These are phyloP conservation scores for Sialia sialis DNA, from an alignment of 2,113 vertebrate species.

Conservation along the genomic window DNA sequence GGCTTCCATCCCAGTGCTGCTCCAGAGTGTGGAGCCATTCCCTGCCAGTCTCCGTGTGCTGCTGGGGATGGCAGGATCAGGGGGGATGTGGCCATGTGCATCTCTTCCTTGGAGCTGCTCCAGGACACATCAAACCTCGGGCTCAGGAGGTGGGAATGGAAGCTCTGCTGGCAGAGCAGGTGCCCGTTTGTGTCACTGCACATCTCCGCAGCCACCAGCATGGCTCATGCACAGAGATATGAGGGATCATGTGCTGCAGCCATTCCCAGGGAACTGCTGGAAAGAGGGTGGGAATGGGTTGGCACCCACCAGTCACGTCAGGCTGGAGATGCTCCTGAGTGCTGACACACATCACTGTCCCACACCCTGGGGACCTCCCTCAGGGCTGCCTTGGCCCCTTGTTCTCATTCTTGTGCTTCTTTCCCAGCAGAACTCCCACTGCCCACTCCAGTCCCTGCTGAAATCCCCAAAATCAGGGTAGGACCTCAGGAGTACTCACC, in stretches of 20 bases:
- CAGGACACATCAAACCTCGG: not conserved
- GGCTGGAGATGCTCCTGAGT: not conserved
- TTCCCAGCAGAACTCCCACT: not conserved
- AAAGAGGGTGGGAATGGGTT: not conserved
- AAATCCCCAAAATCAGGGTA: not conserved
- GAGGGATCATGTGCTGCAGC: not conserved
- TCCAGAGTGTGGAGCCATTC: not conserved
- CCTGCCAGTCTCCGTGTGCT: fast-evolving
- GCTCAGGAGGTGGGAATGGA: not conserved
- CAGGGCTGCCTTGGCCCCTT: not conserved
- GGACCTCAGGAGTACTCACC: not conserved
- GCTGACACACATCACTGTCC: not conserved
- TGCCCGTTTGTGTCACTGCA: fast-evolving
- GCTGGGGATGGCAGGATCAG: not conserved
- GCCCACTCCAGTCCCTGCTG: too few species aligned
- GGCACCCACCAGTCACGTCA: not conserved
- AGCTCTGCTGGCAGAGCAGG: not conserved
- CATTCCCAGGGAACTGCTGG: not conserved
- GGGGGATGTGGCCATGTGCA: fast-evolving
- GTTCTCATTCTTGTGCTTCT: not conserved
- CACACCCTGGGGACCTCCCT: fast-evolving
- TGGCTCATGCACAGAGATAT: not conserved
- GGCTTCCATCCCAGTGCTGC: fast-evolving
- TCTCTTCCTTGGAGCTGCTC: not conserved
- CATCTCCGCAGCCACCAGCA: fast-evolving